Evolutionary conservation across 2,113 vertebrate genomes (phyloP), one percentile per base, ranked within the genome.

Genomic region (Cyprinodon brontotheroides): DNA sequence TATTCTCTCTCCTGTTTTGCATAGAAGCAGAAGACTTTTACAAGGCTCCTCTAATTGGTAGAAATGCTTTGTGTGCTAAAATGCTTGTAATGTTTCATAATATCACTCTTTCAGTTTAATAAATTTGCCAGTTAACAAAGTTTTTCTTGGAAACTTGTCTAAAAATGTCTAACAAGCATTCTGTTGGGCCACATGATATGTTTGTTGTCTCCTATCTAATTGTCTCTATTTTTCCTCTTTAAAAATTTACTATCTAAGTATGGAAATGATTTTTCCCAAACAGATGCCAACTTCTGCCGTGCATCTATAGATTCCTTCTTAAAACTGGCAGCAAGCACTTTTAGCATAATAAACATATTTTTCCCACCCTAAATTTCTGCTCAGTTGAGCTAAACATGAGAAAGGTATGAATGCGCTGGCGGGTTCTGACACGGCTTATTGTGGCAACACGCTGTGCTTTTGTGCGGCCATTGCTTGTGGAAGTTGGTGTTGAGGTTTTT

Each of bases 341-440:
- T 47, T 1, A 63, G 14, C 41, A 67, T 63, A 2, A 68, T 62
- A 78, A 41, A 68, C 41, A 37, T 29, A 12, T 29, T 69, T 41
- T 71, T 36, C 37, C n/a, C 0, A 67, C 63, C 47, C 48, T n/a
- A 65, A 2, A 62, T 50, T 47, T 74, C 83, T 81, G 71, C 82
- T 65, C 11, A 20, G 9, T 77, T 65, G 20, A 67, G 62, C 57
- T 62, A 38, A 78, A 88, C 68, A 68, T 36, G 68, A n/a, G n/a
- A 70, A 77, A 68, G 59, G 68, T 20, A 36, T 78, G 81, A 72
- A 86, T 89, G 75, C 86, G 63, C 71, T 57, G 80, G 80, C 40
- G 60, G 67, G 65, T 70, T 59, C 37, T 66, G 82, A 78, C 68
- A 61, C 20, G 78, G 65, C 85, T 87, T 77, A 63, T 88, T 81